Conservation (phyloP, 2,113 vertebrate genomes). For the Tachycineta bicolor region DNA sequence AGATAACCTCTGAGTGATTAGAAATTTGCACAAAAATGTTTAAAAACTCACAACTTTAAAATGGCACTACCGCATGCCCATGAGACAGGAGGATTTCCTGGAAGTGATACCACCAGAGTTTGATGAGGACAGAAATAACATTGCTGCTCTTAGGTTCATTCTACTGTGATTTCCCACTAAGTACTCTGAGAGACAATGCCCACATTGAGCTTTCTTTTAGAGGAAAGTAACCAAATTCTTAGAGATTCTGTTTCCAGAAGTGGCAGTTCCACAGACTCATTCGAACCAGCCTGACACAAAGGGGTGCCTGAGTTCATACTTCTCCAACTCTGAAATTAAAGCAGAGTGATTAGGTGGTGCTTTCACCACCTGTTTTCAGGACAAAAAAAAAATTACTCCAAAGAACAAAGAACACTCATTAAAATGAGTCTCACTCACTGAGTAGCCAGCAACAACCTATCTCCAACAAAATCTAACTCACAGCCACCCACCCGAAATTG, state of each 20-base stretch:
- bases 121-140: background rate
- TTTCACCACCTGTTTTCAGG: background rate
- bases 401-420: conserved; percentile 24
- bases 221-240: background rate
- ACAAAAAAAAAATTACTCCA: background rate
- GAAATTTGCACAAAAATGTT: background rate
- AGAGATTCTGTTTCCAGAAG: background rate
- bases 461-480: conserved; percentile 44
- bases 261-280: background rate
- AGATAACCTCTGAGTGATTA: background rate
- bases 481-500: conserved; percentile 55
- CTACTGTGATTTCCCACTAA: background rate
- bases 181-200: background rate
- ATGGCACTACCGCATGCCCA: accelerated
- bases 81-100: background rate
- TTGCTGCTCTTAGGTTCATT: background rate
- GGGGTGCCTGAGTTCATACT: background rate
- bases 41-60: background rate
- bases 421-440: background rate
- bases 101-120: background rate
- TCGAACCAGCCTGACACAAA: accelerated
- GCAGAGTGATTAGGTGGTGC: background rate
- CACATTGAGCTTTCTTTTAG: accelerated
- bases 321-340: background rate
- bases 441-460: conserved; percentile 32